Evolutionary conservation across 2,797 vertebrate genomes (phyloP).

Genomic region (Betta splendens): DNA sequence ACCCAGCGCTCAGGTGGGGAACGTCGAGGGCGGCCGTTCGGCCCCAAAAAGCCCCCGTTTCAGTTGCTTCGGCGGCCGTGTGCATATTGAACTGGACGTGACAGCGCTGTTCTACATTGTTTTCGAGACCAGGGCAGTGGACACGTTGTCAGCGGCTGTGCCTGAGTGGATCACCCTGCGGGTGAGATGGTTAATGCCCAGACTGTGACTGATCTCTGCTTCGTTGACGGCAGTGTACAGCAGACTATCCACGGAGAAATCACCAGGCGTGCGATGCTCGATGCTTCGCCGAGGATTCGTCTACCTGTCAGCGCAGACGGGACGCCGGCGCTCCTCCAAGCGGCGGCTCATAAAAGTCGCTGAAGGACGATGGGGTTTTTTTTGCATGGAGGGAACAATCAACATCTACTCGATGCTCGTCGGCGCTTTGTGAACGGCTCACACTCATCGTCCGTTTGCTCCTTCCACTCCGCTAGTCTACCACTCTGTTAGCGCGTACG

Average conservation of each 20-base stretch:
- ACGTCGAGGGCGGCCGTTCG: slow-evolving; percentile 38
- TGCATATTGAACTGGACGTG: slow-evolving; percentile 56
- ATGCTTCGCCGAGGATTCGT: slow-evolving; percentile 39
- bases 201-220: slow-evolving; percentile 37
- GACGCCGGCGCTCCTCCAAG: slow-evolving; percentile 32
- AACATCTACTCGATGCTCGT: slow-evolving; percentile 40
- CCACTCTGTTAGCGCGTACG: slow-evolving; percentile 44
- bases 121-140: slow-evolving; percentile 47
- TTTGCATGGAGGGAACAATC: slow-evolving; percentile 64
- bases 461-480: slow-evolving; percentile 37
- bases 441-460: slow-evolving; percentile 40
- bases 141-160: slow-evolving; percentile 36
- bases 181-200: slow-evolving; percentile 44
- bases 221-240: slow-evolving; percentile 15
- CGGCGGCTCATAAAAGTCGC: slow-evolving; percentile 42
- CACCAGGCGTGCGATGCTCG: slow-evolving; percentile 35
- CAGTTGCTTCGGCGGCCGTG: slow-evolving; percentile 50
- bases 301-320: slow-evolving; percentile 29
- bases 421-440: slow-evolving; percentile 35
- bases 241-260: slow-evolving; percentile 23
- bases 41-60: slow-evolving; percentile 35
- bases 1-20: slow-evolving; percentile 19
- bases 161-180: slow-evolving; percentile 52
- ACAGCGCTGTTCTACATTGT: slow-evolving; percentile 43
- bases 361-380: slow-evolving; percentile 36